phyloP scores from a whole-genome alignment of 2,113 vertebrate genomes.

The Pampusana beccarii region DNA sequence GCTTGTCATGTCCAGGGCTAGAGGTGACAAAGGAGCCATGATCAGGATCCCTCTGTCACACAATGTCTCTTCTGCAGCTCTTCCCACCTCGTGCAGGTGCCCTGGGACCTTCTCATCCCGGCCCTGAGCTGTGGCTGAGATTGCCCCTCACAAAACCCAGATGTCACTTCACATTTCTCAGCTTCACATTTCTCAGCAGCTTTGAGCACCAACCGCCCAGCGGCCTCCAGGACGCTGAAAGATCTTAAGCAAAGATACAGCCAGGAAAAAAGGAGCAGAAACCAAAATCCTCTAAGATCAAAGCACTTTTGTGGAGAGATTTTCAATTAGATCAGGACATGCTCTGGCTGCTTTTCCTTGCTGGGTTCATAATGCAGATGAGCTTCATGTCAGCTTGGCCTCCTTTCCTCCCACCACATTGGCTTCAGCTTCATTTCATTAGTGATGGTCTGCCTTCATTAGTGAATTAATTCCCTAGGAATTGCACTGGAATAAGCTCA shows the following conservation, averaged over 20 bases:
- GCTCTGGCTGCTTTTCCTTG: slow-evolving; percentile 17
- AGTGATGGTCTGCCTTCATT: slow-evolving; percentile 7
- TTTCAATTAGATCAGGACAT: slow-evolving; percentile 30
- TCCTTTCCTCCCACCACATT: neutral
- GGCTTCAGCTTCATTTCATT: slow-evolving; percentile 49
- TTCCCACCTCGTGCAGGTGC: neutral
- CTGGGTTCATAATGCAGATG: neutral
- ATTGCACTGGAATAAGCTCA: neutral
- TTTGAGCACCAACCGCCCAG: neutral
- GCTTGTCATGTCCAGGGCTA: neutral
- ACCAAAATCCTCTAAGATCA: neutral
- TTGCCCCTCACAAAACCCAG: neutral
- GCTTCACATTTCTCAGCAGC: neutral
- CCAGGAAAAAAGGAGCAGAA: neutral
- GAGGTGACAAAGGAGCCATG: neutral
- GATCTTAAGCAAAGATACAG: neutral
- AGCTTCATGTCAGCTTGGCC: slow-evolving; percentile 47
- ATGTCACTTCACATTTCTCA: neutral
- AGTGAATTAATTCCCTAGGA: slow-evolving; percentile 35
- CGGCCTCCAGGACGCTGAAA: neutral
- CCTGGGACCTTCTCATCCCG: neutral
- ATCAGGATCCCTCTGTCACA: neutral
- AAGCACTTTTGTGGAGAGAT: slow-evolving; percentile 20
- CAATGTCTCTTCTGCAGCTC: neutral
- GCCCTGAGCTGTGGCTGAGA: neutral